Evolutionary conservation across 2,888 invertebrate species (phyloP).

Genomic region (Sceliomorpha sp.): DNA sequence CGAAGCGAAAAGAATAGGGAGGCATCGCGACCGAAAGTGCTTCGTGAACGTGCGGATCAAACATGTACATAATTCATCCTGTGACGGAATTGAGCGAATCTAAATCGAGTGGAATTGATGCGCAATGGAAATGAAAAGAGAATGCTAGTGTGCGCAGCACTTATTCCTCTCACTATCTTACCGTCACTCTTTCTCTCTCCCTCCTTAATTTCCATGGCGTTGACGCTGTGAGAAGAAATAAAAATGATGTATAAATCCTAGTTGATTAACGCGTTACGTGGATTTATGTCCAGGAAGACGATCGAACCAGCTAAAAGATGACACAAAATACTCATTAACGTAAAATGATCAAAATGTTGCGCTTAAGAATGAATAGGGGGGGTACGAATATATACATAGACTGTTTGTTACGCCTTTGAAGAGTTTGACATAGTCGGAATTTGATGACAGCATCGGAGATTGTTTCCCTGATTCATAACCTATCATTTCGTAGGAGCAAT

Average conservation of each 20-base stretch:
- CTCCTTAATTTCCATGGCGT: neutral
- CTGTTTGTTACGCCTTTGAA: constrained; percentile 66
- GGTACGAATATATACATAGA: constrained; percentile 49
- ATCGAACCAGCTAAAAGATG: constrained; percentile 5
- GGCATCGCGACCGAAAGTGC: too few relatives aligned
- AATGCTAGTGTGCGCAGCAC: too few relatives aligned
- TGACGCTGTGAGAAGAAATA: constrained; percentile 1
- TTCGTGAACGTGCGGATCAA: neutral
- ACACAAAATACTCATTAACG: constrained; percentile 32
- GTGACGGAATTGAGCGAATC: constrained; percentile 23
- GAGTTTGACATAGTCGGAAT: constrained; percentile 63
- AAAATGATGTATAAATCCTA: neutral
- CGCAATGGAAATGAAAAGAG: constrained; percentile 30
- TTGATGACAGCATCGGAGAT: constrained; percentile 12
- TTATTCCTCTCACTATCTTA: too few relatives aligned
- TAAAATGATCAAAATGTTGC: constrained; percentile 63
- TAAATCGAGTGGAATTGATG: constrained; percentile 34
- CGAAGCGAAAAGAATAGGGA: too few relatives aligned
- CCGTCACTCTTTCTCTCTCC: neutral
- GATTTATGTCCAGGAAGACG: constrained; percentile 10
- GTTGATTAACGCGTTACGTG: constrained; percentile 1
- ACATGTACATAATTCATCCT: constrained; percentile 25
- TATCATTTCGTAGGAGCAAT: constrained; percentile 22
- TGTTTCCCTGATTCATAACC: constrained; percentile 18
- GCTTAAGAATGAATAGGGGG: constrained; percentile 40